Base-by-base conservation (phyloP, 2,797 vertebrate species). In the Lycodopsis pacificus region DNA sequence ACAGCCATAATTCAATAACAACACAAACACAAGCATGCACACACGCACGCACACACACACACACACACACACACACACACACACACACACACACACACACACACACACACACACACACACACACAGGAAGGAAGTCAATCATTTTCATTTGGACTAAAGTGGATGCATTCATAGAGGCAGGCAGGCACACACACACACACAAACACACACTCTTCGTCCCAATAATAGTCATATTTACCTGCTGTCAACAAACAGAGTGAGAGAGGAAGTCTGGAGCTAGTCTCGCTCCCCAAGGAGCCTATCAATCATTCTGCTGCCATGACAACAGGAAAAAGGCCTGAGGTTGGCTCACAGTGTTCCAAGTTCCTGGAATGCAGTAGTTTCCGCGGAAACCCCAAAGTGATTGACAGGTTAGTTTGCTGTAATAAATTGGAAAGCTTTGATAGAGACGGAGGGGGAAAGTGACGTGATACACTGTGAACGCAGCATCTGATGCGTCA, bases 291-390 rank as follows among this genome's bases (percentile, higher is more conserved):
- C 38, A 44, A 68, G 71, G 73, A 67, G 32, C 40, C 53, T 7
- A 79, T 90, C 84, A 81, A 82, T 88, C 88, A 88, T 59, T 34
- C n/a, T 73, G 83, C 73, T 22, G 76, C 59, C 54, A 71, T 63
- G 73, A 65, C 65, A 77, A 71, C 74, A 63, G 36, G 32, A 53
- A 36, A 20, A 27, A 44, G 7, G 40, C 59, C 65, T 73, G 49
- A 1, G 6, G 36, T 65, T 70, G 54, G 25, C 51, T 54, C 62
- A 46, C 7, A 30, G 42, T 66, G 46, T 40, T 68, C 46, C 4
- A 48, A 44, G 22, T 71, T 34, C 14, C 5, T 4, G 15, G 32
- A 65, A 40, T 73, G 71, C 22, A 15, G 3, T 14, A 4, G 62
- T 59, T 57, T 70, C 57, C 32, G 5, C 17, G 12, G 74, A 42